Base-by-base conservation (phyloP, 2,113 vertebrate species). In the Oncorhynchus masou region DNA sequence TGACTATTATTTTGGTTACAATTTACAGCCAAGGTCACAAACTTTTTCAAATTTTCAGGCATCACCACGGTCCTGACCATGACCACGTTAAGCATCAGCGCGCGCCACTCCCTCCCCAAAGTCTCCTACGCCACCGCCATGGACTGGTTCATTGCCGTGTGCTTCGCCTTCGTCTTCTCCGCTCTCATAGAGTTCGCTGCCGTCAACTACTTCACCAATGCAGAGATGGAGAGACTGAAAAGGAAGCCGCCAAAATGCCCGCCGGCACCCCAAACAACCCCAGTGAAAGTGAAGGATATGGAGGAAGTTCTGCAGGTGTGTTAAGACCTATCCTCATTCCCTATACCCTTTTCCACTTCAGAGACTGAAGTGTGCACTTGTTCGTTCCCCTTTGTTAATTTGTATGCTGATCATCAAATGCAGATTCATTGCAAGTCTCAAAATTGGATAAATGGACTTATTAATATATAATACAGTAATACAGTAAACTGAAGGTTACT, bases 141-240 rank as follows among this genome's bases (percentile, higher is more conserved):
- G 98, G 98, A 99, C 91, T 99, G 98, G 97, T 99, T 99, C 90
- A 99, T 99, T 79, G 98, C 98, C 0, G 97, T 99, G 80, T 99
- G 98, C 88, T 99, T 99, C 79, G 96, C 98, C 86, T 99, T 99
- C 71, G 98, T 99, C 79, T 99, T 99, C 92, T 99, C 98, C 20
- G 98, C 98, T 81, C 96, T 99, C 39, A 99, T 99, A 57, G 98
- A 99, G 90, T 99, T 99, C 76, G 98, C 97, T 48, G 98, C 98
- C 71, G 98, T 99, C 77, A 99, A 99, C 91, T 99, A 99, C 91
- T 98, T 99, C 90, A 99, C 97, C 83, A 97, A 98, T 25, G 90
- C 93, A 31, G 95, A 98, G 91, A 92, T 91, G 62, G 95, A 97
- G 88, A 94, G 94, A 85, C 95, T 96, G 86, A 96, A 97, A 88